These are phyloP conservation scores for Lithophane leautieri DNA, from an alignment of 2,888 invertebrate genomes.

Conservation along the genomic window DNA sequence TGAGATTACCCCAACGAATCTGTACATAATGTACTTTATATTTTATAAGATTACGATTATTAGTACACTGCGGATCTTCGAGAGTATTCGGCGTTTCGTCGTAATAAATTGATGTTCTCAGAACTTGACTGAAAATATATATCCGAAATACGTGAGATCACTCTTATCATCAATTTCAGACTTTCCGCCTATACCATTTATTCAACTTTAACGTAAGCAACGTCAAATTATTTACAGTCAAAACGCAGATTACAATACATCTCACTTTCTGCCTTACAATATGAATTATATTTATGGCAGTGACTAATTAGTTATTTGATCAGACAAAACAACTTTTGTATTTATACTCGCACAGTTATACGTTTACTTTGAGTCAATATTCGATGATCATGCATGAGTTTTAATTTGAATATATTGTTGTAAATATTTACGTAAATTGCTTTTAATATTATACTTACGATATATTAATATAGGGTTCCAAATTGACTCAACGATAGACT, in stretches of 20 bases:
- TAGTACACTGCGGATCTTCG: slow-evolving; percentile 41
- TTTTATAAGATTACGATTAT: slow-evolving; percentile 41
- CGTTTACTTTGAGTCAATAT: slow-evolving; percentile 31
- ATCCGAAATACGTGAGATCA: slow-evolving; percentile 49
- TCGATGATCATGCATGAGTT: slow-evolving; percentile 21
- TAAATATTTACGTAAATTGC: slow-evolving; percentile 21
- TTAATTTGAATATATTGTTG: slow-evolving; percentile 1
- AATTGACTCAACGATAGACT: slow-evolving; percentile 33
- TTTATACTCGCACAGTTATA: slow-evolving; percentile 25
- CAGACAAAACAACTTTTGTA: slow-evolving; percentile 12
- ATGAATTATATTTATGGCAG: slow-evolving; percentile 57
- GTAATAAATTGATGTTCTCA: slow-evolving; percentile 33
- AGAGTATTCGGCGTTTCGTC: slow-evolving; percentile 32
- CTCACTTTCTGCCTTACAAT: slow-evolving; percentile 36
- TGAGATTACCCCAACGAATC: slow-evolving; percentile 52
- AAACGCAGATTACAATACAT: slow-evolving; percentile 25
- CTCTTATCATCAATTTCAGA: slow-evolving; percentile 34
- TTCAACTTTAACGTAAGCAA: slow-evolving; percentile 29
- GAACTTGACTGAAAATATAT: slow-evolving; percentile 22
- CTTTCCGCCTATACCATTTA: slow-evolving; percentile 30
- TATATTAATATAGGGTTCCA: slow-evolving; percentile 23
- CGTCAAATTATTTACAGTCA: slow-evolving; percentile 18
- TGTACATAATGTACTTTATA: slow-evolving; percentile 45
- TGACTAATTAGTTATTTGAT: slow-evolving; percentile 48
- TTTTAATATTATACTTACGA: slow-evolving; percentile 17